phyloP scores from a whole-genome alignment of 2,797 vertebrate species.

The Coregonus ussuriensis region DNA sequence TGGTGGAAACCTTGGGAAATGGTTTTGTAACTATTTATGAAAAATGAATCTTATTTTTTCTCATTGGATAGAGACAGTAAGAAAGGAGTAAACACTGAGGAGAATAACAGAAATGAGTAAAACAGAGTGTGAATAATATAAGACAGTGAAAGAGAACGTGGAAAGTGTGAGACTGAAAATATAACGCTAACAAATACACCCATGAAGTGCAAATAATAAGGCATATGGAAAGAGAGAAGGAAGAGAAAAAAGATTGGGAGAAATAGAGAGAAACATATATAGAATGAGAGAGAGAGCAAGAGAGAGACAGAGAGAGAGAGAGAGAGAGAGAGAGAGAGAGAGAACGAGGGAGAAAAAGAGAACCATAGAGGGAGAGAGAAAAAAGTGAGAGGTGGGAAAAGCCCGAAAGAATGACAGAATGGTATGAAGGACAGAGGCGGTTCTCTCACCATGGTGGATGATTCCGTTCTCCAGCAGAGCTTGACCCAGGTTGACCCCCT shows the following conservation, averaged over 20 bases:
- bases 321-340: too few species aligned
- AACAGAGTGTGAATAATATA: background rate
- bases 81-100: background rate
- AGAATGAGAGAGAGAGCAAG: too few species aligned
- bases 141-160: background rate
- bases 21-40: too few species aligned
- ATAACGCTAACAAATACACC: background rate
- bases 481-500: constrained; percentile 97
- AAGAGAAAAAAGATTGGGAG: too few species aligned
- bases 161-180: background rate
- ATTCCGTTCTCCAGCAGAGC: constrained; percentile 97
- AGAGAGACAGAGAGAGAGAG: too few species aligned
- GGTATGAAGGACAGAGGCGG: background rate
- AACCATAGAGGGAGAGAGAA: constrained; percentile 5
- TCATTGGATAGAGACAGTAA: background rate
- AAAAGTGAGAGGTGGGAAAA: background rate
- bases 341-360: too few species aligned
- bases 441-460: constrained; percentile 93
- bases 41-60: too few species aligned
- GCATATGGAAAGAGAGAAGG: background rate
- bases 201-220: background rate
- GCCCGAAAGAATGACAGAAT: background rate
- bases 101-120: background rate
- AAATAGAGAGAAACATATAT: too few species aligned
- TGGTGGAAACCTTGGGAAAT: background rate